Percentiles rank a stretch among this genome's conserved stretches.
phyloP scores from a whole-genome alignment of 2,888 invertebrate species.

The Bellardia bayeri region DNA sequence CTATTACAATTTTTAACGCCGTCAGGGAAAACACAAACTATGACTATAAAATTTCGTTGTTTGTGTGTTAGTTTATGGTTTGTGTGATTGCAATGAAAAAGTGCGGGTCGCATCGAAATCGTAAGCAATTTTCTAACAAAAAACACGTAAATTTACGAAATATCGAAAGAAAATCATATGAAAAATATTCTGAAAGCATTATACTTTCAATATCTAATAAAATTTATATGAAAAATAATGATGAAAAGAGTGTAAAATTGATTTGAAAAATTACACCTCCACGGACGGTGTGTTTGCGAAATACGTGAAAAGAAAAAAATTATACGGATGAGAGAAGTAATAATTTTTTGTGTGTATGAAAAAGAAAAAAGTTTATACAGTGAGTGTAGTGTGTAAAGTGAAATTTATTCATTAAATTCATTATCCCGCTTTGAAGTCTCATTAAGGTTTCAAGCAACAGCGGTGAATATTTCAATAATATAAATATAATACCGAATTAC shows the following conservation, averaged over 20 bases:
- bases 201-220: slow-evolving; percentile 61
- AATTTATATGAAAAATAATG: slow-evolving; percentile 71
- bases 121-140: slow-evolving; percentile 76
- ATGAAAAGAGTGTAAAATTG: slow-evolving; percentile 64
- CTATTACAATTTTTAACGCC: slow-evolving; percentile 52
- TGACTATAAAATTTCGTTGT: slow-evolving; percentile 11
- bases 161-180: slow-evolving; percentile 59
- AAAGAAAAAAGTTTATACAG: slow-evolving; percentile 53
- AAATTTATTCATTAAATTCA: slow-evolving; percentile 58
- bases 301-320: slow-evolving; percentile 63
- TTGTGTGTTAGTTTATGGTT: slow-evolving; percentile 73
- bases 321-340: slow-evolving; percentile 56
- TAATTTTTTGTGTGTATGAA: slow-evolving; percentile 62
- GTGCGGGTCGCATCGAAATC: slow-evolving; percentile 78
- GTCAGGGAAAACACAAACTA: not conserved
- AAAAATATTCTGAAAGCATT: slow-evolving; percentile 48
- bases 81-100: slow-evolving; percentile 76
- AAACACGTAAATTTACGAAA: slow-evolving; percentile 76
- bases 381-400: slow-evolving; percentile 61
- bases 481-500: not conserved
- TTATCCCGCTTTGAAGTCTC: slow-evolving; percentile 57
- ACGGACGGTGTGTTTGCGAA: slow-evolving; percentile 69
- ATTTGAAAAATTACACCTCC: slow-evolving; percentile 66
- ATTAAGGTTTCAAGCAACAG: slow-evolving; percentile 25
- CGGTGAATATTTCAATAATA: slow-evolving; percentile 28